Evolutionary conservation across 2,113 vertebrate species (phyloP), one percentile per base, ranked within the genome.

Genomic region (Mesitornis unicolor): DNA sequence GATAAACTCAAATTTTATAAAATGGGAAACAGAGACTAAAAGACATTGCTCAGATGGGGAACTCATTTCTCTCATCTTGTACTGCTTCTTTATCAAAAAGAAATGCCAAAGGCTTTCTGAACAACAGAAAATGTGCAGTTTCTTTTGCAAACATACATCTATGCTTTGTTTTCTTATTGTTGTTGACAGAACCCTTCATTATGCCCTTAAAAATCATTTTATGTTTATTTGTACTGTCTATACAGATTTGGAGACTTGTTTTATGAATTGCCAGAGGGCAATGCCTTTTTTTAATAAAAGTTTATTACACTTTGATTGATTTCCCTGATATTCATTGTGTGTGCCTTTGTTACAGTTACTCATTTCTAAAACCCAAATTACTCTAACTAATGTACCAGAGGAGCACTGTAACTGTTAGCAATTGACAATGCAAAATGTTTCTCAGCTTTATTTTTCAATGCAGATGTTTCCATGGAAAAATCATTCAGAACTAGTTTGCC

Each of bases 281-380:
- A 89, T 92, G 74, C 74, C 67, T 90, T 92, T 95, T 92, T 96
- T 95, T 90, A 97, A 96, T 96, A 95, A 89, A 94, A 94, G 94
- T 94, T 96, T 97, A 97, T 97, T 97, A 94, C 79, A 93, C 45
- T 96, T 94, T 95, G 95, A 95, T 96, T 95, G 90, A 95, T 97
- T 96, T 94, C 60, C 29, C 51, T 87, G 84, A 83, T 91, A 96
- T 43, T 69, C 35, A 61, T 74, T 87, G 73, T 28, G 7, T 61
- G 60, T 70, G 36, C 36, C 54, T 89, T 16, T 74, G 42, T 71
- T 79, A 50, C 9, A 76, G 59, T 84, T 82, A 67, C 51, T 73
- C 69, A 59, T 82, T 94, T 94, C 74, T 85, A 90, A 95, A 95
- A 45, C 43, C 40, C 75, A 86, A 96, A 95, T 92, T 97, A 77